Percentiles rank a stretch among this genome's conserved stretches.
phyloP scores from a whole-genome alignment of 2,797 vertebrate species.

The Bradypodion ventrale region DNA sequence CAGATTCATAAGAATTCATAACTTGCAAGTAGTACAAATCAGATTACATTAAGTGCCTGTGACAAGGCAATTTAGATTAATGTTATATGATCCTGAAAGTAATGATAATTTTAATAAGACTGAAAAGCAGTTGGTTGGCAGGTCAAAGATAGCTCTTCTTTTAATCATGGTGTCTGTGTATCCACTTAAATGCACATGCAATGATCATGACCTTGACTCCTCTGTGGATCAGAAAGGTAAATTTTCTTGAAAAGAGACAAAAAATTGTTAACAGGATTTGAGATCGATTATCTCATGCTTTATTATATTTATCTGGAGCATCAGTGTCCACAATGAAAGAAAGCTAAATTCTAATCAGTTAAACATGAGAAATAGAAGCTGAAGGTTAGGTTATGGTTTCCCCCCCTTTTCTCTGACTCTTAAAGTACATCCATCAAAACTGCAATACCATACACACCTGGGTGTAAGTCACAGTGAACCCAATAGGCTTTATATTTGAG shows the following conservation, averaged over 20 bases:
- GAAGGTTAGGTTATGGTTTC: no score
- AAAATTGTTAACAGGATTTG: neutral
- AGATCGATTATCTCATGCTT: conserved; percentile 12
- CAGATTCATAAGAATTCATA: conserved; percentile 17
- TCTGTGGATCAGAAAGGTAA: neutral
- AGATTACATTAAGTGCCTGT: neutral
- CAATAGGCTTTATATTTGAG: neutral
- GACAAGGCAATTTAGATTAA: neutral
- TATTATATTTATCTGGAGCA: neutral
- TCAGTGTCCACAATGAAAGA: neutral
- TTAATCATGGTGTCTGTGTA: neutral
- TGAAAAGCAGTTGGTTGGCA: neutral
- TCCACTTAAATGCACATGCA: fast-evolving
- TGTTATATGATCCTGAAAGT: neutral
- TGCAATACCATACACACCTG: neutral
- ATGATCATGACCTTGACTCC: neutral
- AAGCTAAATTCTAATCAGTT: conserved; percentile 15
- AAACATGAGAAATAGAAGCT: neutral
- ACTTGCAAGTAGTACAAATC: conserved; percentile 11
- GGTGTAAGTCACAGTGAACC: neutral
- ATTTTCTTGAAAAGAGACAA: neutral
- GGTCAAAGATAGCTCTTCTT: neutral
- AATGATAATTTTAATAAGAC: neutral
- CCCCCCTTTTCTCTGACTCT: neutral
- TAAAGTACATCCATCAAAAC: neutral